Conservation (phyloP, 2,113 vertebrate species). For the Stegastes partitus region DNA sequence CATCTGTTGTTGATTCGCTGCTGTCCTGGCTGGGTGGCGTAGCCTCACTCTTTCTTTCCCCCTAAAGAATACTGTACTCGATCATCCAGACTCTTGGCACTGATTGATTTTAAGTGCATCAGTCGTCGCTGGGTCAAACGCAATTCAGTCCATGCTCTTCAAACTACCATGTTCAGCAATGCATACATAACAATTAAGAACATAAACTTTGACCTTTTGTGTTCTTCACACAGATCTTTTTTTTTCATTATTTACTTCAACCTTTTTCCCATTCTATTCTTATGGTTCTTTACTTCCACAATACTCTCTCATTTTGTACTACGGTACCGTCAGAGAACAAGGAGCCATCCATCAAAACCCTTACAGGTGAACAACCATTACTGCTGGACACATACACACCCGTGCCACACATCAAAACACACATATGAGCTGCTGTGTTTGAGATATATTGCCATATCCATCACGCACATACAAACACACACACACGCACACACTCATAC, state of each 20-base stretch:
- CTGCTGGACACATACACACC: slow-evolving; percentile 6
- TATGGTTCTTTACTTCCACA: slow-evolving; percentile 8
- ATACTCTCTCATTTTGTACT: slow-evolving; percentile 7
- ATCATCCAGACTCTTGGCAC: too few relatives aligned
- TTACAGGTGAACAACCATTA: slow-evolving; percentile 47
- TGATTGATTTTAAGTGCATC: too few relatives aligned
- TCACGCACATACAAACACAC: slow-evolving; percentile 53
- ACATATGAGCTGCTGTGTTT: slow-evolving; percentile 41
- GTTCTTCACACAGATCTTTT: not conserved
- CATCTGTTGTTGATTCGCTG: too few relatives aligned
- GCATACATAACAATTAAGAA: not conserved
- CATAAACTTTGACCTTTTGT: not conserved
- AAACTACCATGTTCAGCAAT: too few relatives aligned
- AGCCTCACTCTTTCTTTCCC: too few relatives aligned
- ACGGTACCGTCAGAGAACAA: slow-evolving; percentile 12
- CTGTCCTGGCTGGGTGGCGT: too few relatives aligned
- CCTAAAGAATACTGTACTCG: too few relatives aligned
- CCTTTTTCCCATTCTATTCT: not conserved
- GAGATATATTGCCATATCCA: slow-evolving; percentile 74
- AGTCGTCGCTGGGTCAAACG: too few relatives aligned
- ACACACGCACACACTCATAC: slow-evolving; percentile 3
- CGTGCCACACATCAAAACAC: slow-evolving; percentile 17
- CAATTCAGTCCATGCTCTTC: too few relatives aligned
- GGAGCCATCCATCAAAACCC: slow-evolving; percentile 62
- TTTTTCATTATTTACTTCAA: not conserved